Evolutionary conservation across 2,797 vertebrate species (phyloP), one percentile per base, ranked within the genome.

Genomic region (Oryzias sinensis): DNA sequence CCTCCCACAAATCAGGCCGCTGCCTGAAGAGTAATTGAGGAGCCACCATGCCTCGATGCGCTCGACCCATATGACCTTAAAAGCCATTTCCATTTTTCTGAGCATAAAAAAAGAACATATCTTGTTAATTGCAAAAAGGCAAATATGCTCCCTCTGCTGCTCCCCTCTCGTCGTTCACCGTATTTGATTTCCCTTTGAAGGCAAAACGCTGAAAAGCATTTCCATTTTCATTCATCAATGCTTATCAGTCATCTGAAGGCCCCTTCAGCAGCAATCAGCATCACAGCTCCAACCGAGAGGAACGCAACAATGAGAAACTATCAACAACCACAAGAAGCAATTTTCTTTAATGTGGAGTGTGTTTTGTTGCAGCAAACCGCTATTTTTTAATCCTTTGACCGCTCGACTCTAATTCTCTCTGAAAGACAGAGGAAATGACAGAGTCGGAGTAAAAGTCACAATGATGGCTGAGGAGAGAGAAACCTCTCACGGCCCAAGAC

Each of bases 1-100:
- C 20, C 37, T 4, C 43, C 64, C 61, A 53, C 51, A 79, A 72
- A 79, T 81, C 79, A 76, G 60, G 33, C 79, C 59, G 53, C 72
- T 66, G 80, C 78, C 78, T 72, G 62, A 75, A 66, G 75, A 82
- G 88, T 93, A 92, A 93, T 93, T 93, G 90, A 86, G 24, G 82
- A 87, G 90, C 81, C 86, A 85, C 87, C 88, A 89, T 77, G 90
- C 88, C 91, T 89, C 79, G 90, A 90, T 91, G 89, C 89, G 83
- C 89, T 88, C 88, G 90, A 93, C 91, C 92, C 92, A 90, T 86
- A 85, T 82, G 84, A 91, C 91, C 90, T 90, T 87, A 90, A 91
- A 91, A 90, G 84, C 82, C 80, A 90, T 93, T 92, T 92, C 81
- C 88, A 91, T 91, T 90, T 90, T 90, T 90, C 81, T 74, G 86